phyloP scores from a whole-genome alignment of 2,113 vertebrate genomes.

The Sinocyclocheilus anshuiensis region DNA sequence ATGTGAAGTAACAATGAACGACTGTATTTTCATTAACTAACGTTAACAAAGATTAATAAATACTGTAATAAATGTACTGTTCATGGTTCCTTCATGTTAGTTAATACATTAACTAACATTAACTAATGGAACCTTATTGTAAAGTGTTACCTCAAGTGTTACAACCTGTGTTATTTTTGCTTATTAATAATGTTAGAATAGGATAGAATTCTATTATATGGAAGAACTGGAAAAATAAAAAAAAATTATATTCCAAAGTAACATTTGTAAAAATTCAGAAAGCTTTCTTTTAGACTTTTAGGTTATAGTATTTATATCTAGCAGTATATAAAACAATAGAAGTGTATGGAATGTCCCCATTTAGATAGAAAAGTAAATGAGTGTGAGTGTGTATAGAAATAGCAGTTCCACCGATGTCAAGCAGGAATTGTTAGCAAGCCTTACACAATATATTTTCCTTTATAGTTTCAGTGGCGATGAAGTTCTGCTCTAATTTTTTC shows the following conservation, averaged over 20 bases:
- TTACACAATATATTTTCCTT: not conserved
- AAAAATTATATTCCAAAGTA: too few relatives aligned
- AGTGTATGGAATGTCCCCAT: not conserved
- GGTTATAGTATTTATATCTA: not conserved
- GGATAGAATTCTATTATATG: too few relatives aligned
- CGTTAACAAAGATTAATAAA: too few relatives aligned
- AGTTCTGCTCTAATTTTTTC: constrained; percentile 7
- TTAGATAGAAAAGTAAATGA: not conserved
- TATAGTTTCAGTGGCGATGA: constrained; percentile 4
- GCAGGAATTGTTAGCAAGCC: not conserved
- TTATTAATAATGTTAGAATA: too few relatives aligned
- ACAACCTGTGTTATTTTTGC: not conserved
- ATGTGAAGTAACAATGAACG: too few relatives aligned
- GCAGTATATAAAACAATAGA: not conserved
- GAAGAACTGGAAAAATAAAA: too few relatives aligned
- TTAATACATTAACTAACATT: too few relatives aligned
- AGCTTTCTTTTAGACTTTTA: not conserved
- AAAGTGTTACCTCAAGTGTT: too few relatives aligned
- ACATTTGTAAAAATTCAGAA: not conserved
- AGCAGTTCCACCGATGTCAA: not conserved
- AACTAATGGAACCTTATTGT: too few relatives aligned
- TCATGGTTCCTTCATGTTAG: too few relatives aligned
- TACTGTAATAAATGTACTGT: too few relatives aligned
- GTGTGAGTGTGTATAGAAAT: not conserved
- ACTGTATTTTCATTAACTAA: too few relatives aligned